Percentiles rank a stretch among this genome's conserved stretches.
Evolutionary conservation across 2,797 vertebrate species (phyloP).

Genomic region (Leptodactylus fallax): DNA sequence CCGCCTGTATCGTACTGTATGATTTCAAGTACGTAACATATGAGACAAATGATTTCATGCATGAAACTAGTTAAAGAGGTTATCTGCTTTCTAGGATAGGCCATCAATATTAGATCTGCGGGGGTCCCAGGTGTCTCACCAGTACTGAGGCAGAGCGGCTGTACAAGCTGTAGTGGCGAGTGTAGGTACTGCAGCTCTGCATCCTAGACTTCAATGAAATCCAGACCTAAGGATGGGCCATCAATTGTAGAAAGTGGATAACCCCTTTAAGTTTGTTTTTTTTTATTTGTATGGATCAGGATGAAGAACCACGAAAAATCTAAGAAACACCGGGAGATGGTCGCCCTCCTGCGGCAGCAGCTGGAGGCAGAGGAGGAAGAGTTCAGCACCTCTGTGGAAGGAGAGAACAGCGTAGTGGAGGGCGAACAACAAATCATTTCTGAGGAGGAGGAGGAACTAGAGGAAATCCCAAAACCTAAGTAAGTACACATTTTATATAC

Average conservation of each 20-base stretch:
- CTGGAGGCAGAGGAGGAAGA: conserved; percentile 86
- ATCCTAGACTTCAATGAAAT: too few relatives aligned
- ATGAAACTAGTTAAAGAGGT: too few relatives aligned
- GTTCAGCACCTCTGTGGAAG: conserved; percentile 68
- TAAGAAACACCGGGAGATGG: conserved; percentile 95
- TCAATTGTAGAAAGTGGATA: neutral
- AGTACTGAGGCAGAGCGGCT: too few relatives aligned
- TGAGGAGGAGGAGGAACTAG: conserved; percentile 75
- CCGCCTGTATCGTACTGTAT: too few relatives aligned
- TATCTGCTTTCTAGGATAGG: too few relatives aligned
- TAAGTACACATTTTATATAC: conserved; percentile 71
- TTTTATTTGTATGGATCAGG: conserved; percentile 71
- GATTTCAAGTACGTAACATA: too few relatives aligned
- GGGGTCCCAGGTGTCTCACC: too few relatives aligned
- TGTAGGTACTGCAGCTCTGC: too few relatives aligned
- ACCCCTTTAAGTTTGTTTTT: fast-evolving
- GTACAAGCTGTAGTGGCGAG: too few relatives aligned
- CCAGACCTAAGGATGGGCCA: too few relatives aligned
- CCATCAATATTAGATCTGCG: too few relatives aligned
- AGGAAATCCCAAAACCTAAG: conserved; percentile 81
- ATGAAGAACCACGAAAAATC: conserved; percentile 95
- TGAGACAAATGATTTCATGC: too few relatives aligned
- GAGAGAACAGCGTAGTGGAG: conserved; percentile 65
- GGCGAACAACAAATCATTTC: conserved; percentile 69
- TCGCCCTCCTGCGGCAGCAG: conserved; percentile 88